These are phyloP conservation scores for Raphicerus campestris DNA, from an alignment of 2,113 vertebrate species.

Conservation along the genomic window DNA sequence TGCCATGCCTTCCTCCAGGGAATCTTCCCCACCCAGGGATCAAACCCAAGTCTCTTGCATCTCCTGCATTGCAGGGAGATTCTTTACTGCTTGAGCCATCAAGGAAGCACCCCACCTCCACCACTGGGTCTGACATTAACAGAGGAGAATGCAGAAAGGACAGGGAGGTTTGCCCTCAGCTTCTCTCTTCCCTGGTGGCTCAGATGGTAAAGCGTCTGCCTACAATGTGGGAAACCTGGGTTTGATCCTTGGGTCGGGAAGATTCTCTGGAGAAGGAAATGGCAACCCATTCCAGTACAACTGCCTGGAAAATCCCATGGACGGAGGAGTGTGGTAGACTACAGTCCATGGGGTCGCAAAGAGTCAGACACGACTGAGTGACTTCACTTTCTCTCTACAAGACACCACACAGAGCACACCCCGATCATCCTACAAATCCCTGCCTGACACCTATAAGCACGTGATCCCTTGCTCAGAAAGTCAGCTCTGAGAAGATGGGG, in stretches of 20 bases:
- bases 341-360: too few species aligned
- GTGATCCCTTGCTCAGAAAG: background rate
- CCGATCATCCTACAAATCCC: background rate
- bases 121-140: background rate
- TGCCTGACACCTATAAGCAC: background rate
- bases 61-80: background rate
- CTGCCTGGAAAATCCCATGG: too few species aligned
- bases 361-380: too few species aligned
- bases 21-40: background rate
- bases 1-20: background rate
- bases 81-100: background rate
- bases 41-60: background rate
- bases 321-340: too few species aligned
- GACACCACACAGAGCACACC: background rate
- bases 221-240: too few species aligned
- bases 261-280: too few species aligned
- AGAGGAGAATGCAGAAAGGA: slow-evolving; percentile 47
- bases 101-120: background rate
- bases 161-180: slow-evolving; percentile 30
- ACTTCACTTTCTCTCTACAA: background rate
- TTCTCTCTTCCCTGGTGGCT: background rate
- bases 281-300: too few species aligned
- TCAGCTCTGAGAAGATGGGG: background rate
- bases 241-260: too few species aligned
- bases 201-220: too few species aligned